phyloP scores from a whole-genome alignment of 2,113 vertebrate genomes.

The Chrysochloris asiatica region DNA sequence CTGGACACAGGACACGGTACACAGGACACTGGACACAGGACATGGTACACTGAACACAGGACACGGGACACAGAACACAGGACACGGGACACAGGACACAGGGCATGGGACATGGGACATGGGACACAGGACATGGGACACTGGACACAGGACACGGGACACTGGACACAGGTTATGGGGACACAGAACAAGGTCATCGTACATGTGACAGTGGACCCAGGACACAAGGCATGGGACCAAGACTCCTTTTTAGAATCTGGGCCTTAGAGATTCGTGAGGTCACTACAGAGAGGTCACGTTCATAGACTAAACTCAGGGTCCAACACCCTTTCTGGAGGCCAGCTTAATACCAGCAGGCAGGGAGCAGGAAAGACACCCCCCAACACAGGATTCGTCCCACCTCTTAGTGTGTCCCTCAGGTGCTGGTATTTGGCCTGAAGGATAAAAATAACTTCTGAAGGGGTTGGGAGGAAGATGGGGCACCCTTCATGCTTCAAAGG shows the following conservation, averaged over 20 bases:
- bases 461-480: constrained; percentile 61
- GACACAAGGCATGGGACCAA: neutral
- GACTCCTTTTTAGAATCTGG: constrained; percentile 52
- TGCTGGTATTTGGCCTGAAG: neutral
- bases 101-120: neutral
- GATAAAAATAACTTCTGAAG: constrained; percentile 25
- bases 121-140: neutral
- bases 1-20: neutral
- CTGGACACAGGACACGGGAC: neutral
- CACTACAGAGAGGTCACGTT: constrained; percentile 65
- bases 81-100: neutral
- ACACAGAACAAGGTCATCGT: neutral
- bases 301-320: constrained; percentile 67
- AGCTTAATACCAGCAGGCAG: constrained; percentile 64
- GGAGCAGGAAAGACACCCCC: constrained; percentile 78
- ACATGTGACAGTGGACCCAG: neutral
- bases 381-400: neutral
- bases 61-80: neutral
- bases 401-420: neutral
- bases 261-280: constrained; percentile 75
- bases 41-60: no score
- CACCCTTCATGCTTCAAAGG: constrained; percentile 47
- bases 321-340: constrained; percentile 66
- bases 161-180: neutral
- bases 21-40: no score